phyloP scores from a whole-genome alignment of 2,113 vertebrate genomes.

The Ascaphus truei region DNA sequence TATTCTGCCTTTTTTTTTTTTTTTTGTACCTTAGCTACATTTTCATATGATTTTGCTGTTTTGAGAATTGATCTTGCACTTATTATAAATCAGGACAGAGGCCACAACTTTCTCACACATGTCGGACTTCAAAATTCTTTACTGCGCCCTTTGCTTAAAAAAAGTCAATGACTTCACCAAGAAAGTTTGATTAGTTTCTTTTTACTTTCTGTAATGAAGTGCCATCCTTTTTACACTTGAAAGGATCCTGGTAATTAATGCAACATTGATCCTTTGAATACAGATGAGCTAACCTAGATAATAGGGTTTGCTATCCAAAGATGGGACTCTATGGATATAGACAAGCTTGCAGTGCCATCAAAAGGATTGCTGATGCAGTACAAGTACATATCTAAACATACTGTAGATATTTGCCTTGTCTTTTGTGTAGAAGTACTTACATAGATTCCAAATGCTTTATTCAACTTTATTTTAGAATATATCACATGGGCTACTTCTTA shows the following conservation, averaged over 20 bases:
- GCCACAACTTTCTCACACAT: slow-evolving; percentile 50
- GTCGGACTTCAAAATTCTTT: slow-evolving; percentile 73
- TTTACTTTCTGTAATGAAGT: slow-evolving; percentile 83
- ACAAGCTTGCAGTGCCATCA: slow-evolving; percentile 66
- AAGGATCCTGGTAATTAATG: slow-evolving; percentile 83
- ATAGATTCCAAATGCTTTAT: no score
- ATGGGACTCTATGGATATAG: slow-evolving; percentile 31
- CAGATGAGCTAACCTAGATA: slow-evolving; percentile 82
- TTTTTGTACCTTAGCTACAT: no score
- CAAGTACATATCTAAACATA: background rate
- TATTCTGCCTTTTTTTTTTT: no score
- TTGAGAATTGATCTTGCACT: slow-evolving; percentile 1
- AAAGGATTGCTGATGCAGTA: slow-evolving; percentile 46
- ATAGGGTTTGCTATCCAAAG: slow-evolving; percentile 64
- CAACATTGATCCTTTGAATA: slow-evolving; percentile 84
- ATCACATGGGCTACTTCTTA: no score
- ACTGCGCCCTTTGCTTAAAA: slow-evolving; percentile 79
- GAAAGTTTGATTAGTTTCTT: slow-evolving; percentile 84
- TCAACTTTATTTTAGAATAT: no score
- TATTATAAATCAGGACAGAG: slow-evolving; percentile 43
- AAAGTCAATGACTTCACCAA: slow-evolving; percentile 81
- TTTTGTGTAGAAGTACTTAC: no score
- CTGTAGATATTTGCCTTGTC: background rate
- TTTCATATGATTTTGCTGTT: background rate
- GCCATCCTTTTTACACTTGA: slow-evolving; percentile 85